phyloP scores from a whole-genome alignment of 2,113 vertebrate genomes.

The Brachionichthys hirsutus region DNA sequence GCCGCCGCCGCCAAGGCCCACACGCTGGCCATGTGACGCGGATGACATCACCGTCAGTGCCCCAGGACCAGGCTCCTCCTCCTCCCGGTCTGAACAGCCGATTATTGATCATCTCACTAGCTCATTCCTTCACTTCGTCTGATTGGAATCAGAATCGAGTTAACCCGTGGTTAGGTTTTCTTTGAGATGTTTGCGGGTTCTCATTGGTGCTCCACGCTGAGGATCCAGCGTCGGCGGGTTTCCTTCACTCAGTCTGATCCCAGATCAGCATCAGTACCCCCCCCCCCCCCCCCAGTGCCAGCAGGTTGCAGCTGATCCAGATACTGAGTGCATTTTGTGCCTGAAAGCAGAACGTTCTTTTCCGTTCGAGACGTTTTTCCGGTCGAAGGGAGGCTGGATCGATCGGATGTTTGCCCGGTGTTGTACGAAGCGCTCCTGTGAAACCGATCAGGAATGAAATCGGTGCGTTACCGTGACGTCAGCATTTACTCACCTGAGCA shows the following conservation, averaged over 20 bases:
- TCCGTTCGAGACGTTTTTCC: not conserved
- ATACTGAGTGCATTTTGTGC: conserved; percentile 55
- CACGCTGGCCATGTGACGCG: conserved; percentile 82
- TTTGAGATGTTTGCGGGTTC: conserved; percentile 7
- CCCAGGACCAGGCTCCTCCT: too few species aligned
- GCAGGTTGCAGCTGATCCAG: conserved; percentile 47
- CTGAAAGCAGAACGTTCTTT: conserved; percentile 31
- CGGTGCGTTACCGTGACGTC: too few species aligned
- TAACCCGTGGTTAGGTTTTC: too few species aligned
- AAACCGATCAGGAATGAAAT: too few species aligned
- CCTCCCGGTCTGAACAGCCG: too few species aligned
- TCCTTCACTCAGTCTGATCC: conserved; percentile 58
- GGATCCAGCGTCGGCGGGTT: not conserved
- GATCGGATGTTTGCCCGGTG: too few species aligned
- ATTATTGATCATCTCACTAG: too few species aligned
- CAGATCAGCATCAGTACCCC: too few species aligned
- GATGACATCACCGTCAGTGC: conserved; percentile 7
- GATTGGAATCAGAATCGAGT: too few species aligned
- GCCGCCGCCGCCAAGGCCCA: conserved; percentile 87
- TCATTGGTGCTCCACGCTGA: conserved; percentile 24
- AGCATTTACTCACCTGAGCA: too few species aligned
- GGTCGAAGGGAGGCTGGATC: too few species aligned
- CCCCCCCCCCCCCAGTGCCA: conserved; percentile 63
- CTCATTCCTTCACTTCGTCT: not conserved
- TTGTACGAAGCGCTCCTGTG: too few species aligned